These are phyloP conservation scores for Tortrix viridana DNA, from an alignment of 2,888 invertebrate species.

Conservation along the genomic window DNA sequence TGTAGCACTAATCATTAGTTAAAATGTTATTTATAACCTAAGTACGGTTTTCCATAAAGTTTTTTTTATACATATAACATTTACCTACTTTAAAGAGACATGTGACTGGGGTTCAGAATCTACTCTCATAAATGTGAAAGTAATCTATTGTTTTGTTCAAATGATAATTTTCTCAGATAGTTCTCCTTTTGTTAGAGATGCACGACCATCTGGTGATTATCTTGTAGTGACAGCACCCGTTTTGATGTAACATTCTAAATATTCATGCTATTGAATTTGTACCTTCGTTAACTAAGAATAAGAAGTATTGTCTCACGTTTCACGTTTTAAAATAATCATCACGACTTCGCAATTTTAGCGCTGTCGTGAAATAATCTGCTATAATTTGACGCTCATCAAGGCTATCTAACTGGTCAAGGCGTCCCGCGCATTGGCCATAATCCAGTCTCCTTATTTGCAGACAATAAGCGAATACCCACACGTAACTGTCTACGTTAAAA, in stretches of 20 bases:
- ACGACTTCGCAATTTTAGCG: conserved; percentile 27
- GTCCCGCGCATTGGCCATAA: conserved; percentile 58
- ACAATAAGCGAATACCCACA: conserved; percentile 8
- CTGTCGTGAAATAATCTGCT: conserved; percentile 58
- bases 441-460: conserved; percentile 48
- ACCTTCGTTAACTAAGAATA: conserved; percentile 5
- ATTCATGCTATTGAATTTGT: background rate
- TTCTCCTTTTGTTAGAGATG: conserved; percentile 26
- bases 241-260: background rate
- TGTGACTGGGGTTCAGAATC: background rate
- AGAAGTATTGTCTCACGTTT: conserved; percentile 1
- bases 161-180: conserved; percentile 28
- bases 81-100: too few species aligned
- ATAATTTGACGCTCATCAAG: conserved; percentile 64
- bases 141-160: conserved; percentile 31
- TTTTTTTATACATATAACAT: too few species aligned
- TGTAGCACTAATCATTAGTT: background rate
- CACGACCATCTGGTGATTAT: conserved; percentile 11
- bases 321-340: conserved; percentile 13
- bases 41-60: too few species aligned
- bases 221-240: too few species aligned
- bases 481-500: conserved; percentile 3
- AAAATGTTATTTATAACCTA: background rate
- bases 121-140: conserved; percentile 25
- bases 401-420: conserved; percentile 73